phyloP scores from a whole-genome alignment of 2,888 invertebrate genomes.

The Eupithecia subumbrata region DNA sequence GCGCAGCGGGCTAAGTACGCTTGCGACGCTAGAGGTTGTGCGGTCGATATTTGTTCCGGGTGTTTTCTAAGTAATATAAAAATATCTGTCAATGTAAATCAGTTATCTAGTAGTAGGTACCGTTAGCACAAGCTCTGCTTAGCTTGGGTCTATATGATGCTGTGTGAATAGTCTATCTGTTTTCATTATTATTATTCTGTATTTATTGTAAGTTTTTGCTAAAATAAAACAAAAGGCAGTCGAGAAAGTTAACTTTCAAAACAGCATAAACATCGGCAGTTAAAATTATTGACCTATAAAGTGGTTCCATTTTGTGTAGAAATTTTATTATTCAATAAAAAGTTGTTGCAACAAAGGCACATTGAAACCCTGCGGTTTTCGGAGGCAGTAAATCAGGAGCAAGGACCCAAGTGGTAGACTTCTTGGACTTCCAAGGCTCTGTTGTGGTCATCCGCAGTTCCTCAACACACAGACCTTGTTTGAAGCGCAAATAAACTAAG shows the following conservation, averaged over 20 bases:
- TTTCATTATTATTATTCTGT: background rate
- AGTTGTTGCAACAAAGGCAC: constrained; percentile 77
- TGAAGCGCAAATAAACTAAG: constrained; percentile 44
- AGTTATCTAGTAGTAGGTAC: no score
- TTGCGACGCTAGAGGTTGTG: background rate
- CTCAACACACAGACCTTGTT: constrained; percentile 62
- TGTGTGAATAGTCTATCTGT: background rate
- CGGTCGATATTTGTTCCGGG: background rate
- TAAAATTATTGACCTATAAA: constrained; percentile 81
- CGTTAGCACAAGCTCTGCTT: no score
- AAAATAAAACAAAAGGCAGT: background rate
- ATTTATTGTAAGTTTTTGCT: background rate
- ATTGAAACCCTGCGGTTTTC: constrained; percentile 80
- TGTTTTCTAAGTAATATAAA: background rate
- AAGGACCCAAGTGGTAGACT: constrained; percentile 73
- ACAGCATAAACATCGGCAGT: constrained; percentile 61
- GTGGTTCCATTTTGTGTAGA: constrained; percentile 76
- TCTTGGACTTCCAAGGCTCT: constrained; percentile 80
- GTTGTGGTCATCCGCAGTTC: constrained; percentile 71
- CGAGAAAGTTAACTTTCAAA: constrained; percentile 40
- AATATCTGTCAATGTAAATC: no score
- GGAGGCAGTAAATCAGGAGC: constrained; percentile 80
- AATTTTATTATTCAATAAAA: constrained; percentile 83
- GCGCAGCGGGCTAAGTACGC: background rate
- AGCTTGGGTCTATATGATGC: no score